These are phyloP conservation scores for Halesus radiatus DNA, from an alignment of 1,140 invertebrate species.

Conservation along the genomic window DNA sequence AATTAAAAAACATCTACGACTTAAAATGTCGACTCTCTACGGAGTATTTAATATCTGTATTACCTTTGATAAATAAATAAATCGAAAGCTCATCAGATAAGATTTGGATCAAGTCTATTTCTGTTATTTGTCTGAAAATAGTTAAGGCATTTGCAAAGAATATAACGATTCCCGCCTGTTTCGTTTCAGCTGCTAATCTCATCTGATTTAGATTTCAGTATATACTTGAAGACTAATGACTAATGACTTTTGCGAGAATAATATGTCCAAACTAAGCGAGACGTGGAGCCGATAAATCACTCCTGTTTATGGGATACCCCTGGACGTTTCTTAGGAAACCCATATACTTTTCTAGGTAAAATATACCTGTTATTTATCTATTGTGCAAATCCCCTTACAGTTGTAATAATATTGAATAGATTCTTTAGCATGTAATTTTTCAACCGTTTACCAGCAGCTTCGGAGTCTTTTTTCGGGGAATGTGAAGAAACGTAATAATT, in stretches of 20 bases:
- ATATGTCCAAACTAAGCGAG: conserved; percentile 17
- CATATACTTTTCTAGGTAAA: conserved; percentile 40
- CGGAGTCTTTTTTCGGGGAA: conserved; percentile 8
- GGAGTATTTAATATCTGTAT: too few relatives aligned
- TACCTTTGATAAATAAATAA: too few relatives aligned
- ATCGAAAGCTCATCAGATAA: too few relatives aligned
- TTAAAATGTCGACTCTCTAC: too few relatives aligned
- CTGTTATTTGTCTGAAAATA: too few relatives aligned
- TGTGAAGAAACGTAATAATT: conserved; percentile 4
- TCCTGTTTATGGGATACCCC: conserved; percentile 24
- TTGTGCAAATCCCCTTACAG: conserved; percentile 8
- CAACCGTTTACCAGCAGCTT: background rate
- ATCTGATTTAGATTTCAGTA: too few relatives aligned
- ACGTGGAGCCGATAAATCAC: conserved; percentile 23
- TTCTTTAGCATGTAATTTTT: conserved; percentile 2
- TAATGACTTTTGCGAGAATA: background rate
- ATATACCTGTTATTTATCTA: conserved; percentile 37
- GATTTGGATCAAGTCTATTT: too few relatives aligned
- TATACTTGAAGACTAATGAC: conserved; percentile 8
- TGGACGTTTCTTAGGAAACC: conserved; percentile 32
- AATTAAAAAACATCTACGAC: too few relatives aligned
- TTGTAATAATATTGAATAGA: conserved; percentile 23
- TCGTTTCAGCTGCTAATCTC: too few relatives aligned
- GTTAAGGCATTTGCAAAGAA: too few relatives aligned
- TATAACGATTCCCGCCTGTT: too few relatives aligned